phyloP scores from a whole-genome alignment of 1,140 invertebrate genomes.

The Temnothorax curvispinosus region DNA sequence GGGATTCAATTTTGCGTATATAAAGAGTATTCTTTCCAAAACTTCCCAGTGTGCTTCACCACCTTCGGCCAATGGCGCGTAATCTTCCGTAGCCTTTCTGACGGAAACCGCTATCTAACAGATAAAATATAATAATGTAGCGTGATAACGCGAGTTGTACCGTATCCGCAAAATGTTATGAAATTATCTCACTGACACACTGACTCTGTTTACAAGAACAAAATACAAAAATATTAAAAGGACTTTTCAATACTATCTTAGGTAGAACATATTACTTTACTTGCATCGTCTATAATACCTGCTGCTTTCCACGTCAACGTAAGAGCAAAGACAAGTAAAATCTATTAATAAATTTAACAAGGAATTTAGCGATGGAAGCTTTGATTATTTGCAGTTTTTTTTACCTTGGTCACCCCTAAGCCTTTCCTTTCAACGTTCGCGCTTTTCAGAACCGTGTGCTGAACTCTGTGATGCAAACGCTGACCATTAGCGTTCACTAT shows the following conservation, averaged over 20 bases:
- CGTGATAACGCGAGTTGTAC: not conserved
- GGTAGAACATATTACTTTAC: not conserved
- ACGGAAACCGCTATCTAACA: constrained; percentile 88
- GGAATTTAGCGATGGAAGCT: not conserved
- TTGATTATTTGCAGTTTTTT: constrained; percentile 51
- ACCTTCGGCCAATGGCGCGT: constrained; percentile 92
- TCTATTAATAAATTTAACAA: constrained; percentile 42
- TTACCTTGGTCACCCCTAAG: constrained; percentile 95
- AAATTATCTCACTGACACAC: not conserved
- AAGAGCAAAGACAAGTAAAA: constrained; percentile 63
- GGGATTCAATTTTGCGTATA: constrained; percentile 99
- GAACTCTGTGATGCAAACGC: constrained; percentile 94
- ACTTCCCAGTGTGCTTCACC: constrained; percentile 98
- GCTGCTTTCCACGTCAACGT: constrained; percentile 78
- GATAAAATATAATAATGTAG: constrained; percentile 47
- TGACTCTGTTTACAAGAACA: not conserved
- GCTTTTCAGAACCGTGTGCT: constrained; percentile 93
- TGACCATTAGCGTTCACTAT: constrained; percentile 91
- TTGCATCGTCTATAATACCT: constrained; percentile 76
- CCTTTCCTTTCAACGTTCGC: constrained; percentile 95
- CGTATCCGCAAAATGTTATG: not conserved
- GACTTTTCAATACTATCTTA: not conserved
- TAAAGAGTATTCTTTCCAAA: constrained; percentile 97
- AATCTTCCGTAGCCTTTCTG: constrained; percentile 91
- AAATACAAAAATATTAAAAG: constrained; percentile 15